Base-by-base conservation (phyloP, 2,113 vertebrate genomes). In the Ceyx cyanopectus region DNA sequence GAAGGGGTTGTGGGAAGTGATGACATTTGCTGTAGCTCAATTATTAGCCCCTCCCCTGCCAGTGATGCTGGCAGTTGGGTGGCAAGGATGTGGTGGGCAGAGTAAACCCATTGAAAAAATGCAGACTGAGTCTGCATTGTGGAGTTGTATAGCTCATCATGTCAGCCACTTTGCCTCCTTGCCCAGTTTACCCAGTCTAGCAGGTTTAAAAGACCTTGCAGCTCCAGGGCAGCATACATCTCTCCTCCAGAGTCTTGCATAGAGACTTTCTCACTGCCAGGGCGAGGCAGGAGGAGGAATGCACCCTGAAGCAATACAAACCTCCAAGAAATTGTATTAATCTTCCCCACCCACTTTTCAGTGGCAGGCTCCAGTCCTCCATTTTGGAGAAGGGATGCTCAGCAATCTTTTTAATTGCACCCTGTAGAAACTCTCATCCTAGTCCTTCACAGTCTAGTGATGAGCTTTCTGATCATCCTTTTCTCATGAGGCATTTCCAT, bases 81-180 rank as follows among this genome's bases (percentile, higher is more conserved):
- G 72, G 46, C 46, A 70, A 20, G 63, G 27, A 32, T 1, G 1
- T 26, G 48, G 50, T 2, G 1, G 34, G 57, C 53, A 81, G 48
- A 78, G n/a, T 14, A 58, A 86, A 62, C 12, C 37, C 41, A 29
- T 0, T 45, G 67, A 41, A 73, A 63, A 85, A 32, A 20, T 14
- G 29, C 7, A 8, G 19, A 53, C n/a, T 69, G 22, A 74, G 29
- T 14, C 50, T 24, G 13, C 50, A 51, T 27, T 70, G 56, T 40
- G 80, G 17, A 32, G 22, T 27, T 0, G 0, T 19, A 15, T 29
- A 51, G 24, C 56, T 48, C 18, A 19, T 22, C 6, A 2, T 3
- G 30, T 30, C 46, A 83, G 46, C 68, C 13, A 14, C 19, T 1
- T 1, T 0, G 1, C 26, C 56, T 87, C 12, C 26, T n/a, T 40